A percentile compares a stretch with the other conserved stretches of the same genome.
Conservation (phyloP, 2,888 invertebrate genomes). For the Xanthia togata region DNA sequence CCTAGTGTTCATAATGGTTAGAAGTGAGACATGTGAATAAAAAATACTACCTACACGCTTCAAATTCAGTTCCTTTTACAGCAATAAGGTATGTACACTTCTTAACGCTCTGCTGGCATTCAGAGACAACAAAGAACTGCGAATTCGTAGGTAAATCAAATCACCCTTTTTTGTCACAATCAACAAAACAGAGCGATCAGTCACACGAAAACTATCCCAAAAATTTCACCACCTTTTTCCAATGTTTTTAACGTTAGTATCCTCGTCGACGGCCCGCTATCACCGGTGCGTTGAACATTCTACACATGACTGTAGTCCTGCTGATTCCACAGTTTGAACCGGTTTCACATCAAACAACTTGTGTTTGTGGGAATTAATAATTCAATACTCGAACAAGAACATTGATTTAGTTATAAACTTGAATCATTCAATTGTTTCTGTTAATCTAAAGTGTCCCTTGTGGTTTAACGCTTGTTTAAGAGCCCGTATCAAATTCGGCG, state of each 20-base stretch:
- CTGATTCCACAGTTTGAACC: conserved; percentile 37
- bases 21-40: too few species aligned
- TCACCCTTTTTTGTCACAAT: conserved; percentile 44
- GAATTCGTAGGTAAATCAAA: conserved; percentile 42
- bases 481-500: too few species aligned
- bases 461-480: conserved; percentile 3
- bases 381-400: conserved; percentile 54
- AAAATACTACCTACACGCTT: too few species aligned
- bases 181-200: conserved; percentile 34
- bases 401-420: conserved; percentile 18
- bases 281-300: conserved; percentile 63
- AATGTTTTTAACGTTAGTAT: conserved; percentile 38
- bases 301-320: conserved; percentile 53
- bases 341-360: conserved; percentile 60
- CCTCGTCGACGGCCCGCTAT: conserved; percentile 17
- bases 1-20: too few species aligned
- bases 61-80: too few species aligned
- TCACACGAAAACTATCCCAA: conserved; percentile 42
- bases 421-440: conserved; percentile 11
- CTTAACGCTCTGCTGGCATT: not conserved
- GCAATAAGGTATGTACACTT: not conserved
- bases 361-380: conserved; percentile 56
- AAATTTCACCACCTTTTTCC: conserved; percentile 53
- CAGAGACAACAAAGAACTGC: conserved; percentile 12
- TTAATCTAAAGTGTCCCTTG: conserved; percentile 14